Conservation (phyloP, 2,888 invertebrate genomes). For the Ischnus inquisitorius region DNA sequence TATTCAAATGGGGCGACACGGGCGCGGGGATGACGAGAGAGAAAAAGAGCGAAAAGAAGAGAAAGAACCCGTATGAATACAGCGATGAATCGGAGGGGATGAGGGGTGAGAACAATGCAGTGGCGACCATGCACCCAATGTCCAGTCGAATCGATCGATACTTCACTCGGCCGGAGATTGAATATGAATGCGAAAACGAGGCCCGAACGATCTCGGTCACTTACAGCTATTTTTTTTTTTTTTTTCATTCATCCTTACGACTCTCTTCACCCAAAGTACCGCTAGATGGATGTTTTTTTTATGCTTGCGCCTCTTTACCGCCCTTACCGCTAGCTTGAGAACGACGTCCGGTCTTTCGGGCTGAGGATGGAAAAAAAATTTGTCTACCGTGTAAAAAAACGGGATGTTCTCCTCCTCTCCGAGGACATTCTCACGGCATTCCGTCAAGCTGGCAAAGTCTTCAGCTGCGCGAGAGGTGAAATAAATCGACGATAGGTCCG, state of each 20-base stretch:
- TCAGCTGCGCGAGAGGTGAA: conserved; percentile 72
- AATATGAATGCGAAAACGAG: conserved; percentile 66
- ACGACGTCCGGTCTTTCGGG: conserved; percentile 46
- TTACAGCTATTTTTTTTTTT: conserved; percentile 52
- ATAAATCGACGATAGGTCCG: conserved; percentile 58
- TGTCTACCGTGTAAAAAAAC: conserved; percentile 43
- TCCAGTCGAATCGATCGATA: conserved; percentile 66
- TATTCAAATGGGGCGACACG: conserved; percentile 67
- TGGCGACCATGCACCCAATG: conserved; percentile 38
- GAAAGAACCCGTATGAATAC: conserved; percentile 52
- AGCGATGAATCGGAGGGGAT: conserved; percentile 2
- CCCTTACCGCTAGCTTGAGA: conserved; percentile 14
- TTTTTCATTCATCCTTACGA: conserved; percentile 30
- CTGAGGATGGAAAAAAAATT: conserved; percentile 54
- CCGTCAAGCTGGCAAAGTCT: conserved; percentile 56
- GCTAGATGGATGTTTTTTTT: conserved; percentile 54
- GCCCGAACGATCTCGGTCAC: conserved; percentile 61
- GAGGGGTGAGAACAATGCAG: conserved; percentile 59
- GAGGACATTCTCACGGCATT: conserved; percentile 70
- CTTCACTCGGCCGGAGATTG: conserved; percentile 58
- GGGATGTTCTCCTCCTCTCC: conserved; percentile 50
- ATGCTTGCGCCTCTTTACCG: conserved; percentile 32
- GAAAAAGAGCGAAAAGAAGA: conserved; percentile 44
- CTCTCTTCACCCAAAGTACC: conserved; percentile 36
- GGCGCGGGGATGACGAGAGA: conserved; percentile 38